Base-by-base conservation (phyloP, 2,797 vertebrate genomes). In the Loriculus beryllinus region DNA sequence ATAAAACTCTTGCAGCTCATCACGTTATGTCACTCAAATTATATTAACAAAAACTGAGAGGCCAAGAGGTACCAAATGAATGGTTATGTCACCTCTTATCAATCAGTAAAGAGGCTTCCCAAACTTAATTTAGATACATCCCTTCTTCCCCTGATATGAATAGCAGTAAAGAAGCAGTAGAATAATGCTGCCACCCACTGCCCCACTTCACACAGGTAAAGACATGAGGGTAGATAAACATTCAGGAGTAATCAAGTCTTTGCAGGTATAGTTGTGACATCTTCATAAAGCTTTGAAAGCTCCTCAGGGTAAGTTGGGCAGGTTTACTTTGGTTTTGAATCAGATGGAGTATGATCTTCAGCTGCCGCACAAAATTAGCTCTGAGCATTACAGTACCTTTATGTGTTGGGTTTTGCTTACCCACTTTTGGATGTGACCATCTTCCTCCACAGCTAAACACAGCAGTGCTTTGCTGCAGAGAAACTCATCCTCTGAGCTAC, bases 111-210 rank as follows among this genome's bases (percentile, higher is more conserved):
- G 6, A 26, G 33, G 19, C 21, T 64, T 84, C 64, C 90, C 43
- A 68, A 60, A 67, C 47, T 86, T 70, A 40, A 83, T 88, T 94
- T 79, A 69, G 52, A 48, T 21, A 37, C 31, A 68, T 64, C 39
- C 25, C 6, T 59, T 87, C 70, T 67, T 39, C 42, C 8, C 21
- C 6, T 68, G 26, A 43, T 57, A 65, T 47, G 31, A 68, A 74
- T 9, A 43, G 8, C 15, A 56, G 21, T 7, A 45, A 45, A 69
- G 84, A 94, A 95, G 69, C 35, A 74, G 69, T 60, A 91, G 95
- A 0, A n/a, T 90, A 95, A 97, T 69, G 95, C 88, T 95, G 95
- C 94, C 94, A 96, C 92, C 95, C 95, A 67, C 95, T 95, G 95
- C 95, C 52, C 23, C 10, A 1, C 78, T 93, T 75, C 56, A 69